Conservation (phyloP, 1,140 invertebrate genomes). For the Achroia grisella region DNA sequence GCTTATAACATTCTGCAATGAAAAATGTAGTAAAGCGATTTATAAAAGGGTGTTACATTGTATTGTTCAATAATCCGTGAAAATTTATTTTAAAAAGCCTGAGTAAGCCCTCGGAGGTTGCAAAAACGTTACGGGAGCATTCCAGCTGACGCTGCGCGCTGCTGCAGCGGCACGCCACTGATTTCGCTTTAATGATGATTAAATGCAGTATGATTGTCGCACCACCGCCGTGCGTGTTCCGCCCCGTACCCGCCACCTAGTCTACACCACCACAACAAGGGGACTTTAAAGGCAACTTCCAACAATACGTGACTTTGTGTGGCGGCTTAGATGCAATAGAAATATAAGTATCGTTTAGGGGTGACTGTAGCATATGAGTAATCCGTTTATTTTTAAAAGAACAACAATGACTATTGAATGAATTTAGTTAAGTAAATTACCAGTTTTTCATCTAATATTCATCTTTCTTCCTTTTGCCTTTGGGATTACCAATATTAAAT, state of each 20-base stretch:
- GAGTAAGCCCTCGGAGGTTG: slow-evolving; percentile 11
- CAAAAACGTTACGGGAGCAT: slow-evolving; percentile 34
- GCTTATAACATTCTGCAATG: too few relatives aligned
- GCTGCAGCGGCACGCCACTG: slow-evolving; percentile 40
- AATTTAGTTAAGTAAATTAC: too few relatives aligned
- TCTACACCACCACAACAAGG: not conserved
- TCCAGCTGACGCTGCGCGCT: slow-evolving; percentile 57
- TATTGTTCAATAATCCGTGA: slow-evolving; percentile 1
- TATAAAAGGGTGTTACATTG: not conserved
- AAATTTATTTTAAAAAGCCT: slow-evolving; percentile 18
- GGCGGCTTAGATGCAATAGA: slow-evolving; percentile 4
- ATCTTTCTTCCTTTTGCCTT: too few relatives aligned
- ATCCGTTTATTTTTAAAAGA: too few relatives aligned
- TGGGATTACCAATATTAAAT: too few relatives aligned
- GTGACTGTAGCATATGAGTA: not conserved
- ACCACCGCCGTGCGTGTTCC: slow-evolving; percentile 30
- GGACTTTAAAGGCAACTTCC: slow-evolving; percentile 9
- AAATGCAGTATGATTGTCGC: slow-evolving; percentile 63
- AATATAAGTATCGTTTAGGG: not conserved
- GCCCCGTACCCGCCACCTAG: slow-evolving; percentile 1
- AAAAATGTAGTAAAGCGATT: not conserved
- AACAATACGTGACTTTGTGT: slow-evolving; percentile 10
- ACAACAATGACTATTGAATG: too few relatives aligned
- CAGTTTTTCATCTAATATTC: too few relatives aligned
- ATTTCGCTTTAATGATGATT: slow-evolving; percentile 70